These are phyloP conservation scores for Notothenia rossii DNA, from an alignment of 2,113 vertebrate species.

Conservation along the genomic window DNA sequence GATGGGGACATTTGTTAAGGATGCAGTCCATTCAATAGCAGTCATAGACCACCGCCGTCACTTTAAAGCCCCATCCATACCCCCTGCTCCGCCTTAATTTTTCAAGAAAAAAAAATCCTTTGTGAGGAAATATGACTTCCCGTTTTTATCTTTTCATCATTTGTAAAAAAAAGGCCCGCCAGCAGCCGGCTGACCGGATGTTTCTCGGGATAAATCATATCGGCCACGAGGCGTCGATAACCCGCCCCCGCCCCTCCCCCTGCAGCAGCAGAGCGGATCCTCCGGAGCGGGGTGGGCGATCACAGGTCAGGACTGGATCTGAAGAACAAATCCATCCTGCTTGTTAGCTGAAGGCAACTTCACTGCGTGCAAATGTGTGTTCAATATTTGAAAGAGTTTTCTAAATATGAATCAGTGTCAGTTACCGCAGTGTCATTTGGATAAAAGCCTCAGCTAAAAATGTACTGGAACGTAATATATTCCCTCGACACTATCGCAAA, in stretches of 20 bases:
- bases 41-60: slow-evolving; percentile 74
- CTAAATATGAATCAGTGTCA: slow-evolving; percentile 7
- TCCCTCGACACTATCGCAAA: too few species aligned
- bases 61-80: slow-evolving; percentile 75
- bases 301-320: slow-evolving; percentile 49
- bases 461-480: not conserved
- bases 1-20: slow-evolving; percentile 79
- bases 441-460: not conserved
- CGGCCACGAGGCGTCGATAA: slow-evolving; percentile 43
- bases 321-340: slow-evolving; percentile 58
- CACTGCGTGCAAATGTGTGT: not conserved
- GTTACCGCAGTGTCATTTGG: not conserved
- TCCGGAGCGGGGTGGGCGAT: slow-evolving; percentile 31
- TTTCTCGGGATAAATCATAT: slow-evolving; percentile 52
- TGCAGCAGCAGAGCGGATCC: slow-evolving; percentile 4
- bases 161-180: slow-evolving; percentile 58
- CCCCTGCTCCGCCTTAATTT: slow-evolving; percentile 36
- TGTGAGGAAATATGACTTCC: slow-evolving; percentile 75
- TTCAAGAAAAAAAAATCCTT: slow-evolving; percentile 56
- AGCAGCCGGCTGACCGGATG: slow-evolving; percentile 2
- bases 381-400: not conserved
- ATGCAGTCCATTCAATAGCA: slow-evolving; percentile 68
- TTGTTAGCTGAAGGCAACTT: slow-evolving; percentile 50
- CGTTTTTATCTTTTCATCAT: slow-evolving; percentile 74
- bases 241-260: not conserved